A percentile compares a stretch with the other conserved stretches of the same genome.
These are phyloP conservation scores for Oligia fasciuncula DNA, from an alignment of 2,888 invertebrate genomes.

Conservation along the genomic window DNA sequence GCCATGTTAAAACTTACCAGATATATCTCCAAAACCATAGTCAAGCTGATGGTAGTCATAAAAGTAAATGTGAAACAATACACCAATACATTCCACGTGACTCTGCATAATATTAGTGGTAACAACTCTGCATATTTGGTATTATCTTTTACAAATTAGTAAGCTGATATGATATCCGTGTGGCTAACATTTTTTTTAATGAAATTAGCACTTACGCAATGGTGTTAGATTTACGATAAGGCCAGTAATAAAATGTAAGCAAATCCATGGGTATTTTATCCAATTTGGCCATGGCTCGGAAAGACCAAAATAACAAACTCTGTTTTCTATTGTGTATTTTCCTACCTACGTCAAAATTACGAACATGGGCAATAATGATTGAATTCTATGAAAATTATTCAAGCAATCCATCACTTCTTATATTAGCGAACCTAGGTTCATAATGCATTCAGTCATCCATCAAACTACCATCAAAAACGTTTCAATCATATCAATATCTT, in stretches of 20 bases:
- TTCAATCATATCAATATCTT: slow-evolving; percentile 1
- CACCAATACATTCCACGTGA: slow-evolving; percentile 4
- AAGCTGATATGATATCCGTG: neutral
- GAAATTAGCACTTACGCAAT: neutral
- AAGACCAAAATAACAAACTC: neutral
- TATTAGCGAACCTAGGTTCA: neutral
- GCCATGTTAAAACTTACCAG: too few species aligned
- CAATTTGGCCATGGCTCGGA: neutral
- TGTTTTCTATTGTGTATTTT: too few species aligned
- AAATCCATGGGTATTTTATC: neutral
- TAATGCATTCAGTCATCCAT: neutral
- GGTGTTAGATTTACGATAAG: neutral
- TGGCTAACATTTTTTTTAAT: neutral
- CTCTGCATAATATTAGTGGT: slow-evolving; percentile 12
- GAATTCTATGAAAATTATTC: neutral
- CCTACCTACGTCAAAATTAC: neutral
- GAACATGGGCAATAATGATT: neutral
- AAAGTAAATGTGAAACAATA: neutral
- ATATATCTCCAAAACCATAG: neutral
- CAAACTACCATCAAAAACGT: neutral
- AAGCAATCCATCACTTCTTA: neutral
- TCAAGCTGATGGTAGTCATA: neutral
- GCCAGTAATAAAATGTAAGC: neutral
- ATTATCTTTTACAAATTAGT: neutral
- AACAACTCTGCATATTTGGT: neutral